These are phyloP conservation scores for Bathynomus jamesi DNA, from an alignment of 1,140 invertebrate species.

Conservation along the genomic window DNA sequence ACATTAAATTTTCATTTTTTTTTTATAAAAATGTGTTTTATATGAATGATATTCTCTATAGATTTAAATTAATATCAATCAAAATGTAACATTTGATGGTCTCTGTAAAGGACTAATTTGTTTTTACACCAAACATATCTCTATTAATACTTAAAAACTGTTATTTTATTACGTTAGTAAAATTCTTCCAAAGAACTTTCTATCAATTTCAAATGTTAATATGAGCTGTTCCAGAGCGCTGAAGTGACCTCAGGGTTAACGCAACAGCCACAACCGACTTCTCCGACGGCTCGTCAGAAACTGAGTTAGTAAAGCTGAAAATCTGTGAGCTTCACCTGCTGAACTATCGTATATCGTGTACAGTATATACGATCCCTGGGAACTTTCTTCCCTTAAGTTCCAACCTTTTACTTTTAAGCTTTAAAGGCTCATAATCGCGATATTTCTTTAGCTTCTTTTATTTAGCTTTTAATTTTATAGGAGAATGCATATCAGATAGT, in stretches of 20 bases:
- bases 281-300: background rate
- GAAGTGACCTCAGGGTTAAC: too few species aligned
- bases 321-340: background rate
- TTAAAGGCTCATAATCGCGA: too few species aligned
- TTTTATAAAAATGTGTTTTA: background rate
- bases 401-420: too few species aligned
- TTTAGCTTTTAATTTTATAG: too few species aligned
- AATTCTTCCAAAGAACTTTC: background rate
- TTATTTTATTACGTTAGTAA: background rate
- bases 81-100: too few species aligned
- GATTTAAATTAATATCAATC: too few species aligned
- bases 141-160: background rate
- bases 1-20: background rate
- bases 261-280: background rate
- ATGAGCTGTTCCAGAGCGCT: background rate
- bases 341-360: background rate
- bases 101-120: too few species aligned
- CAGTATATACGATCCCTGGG: too few species aligned
- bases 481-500: too few species aligned
- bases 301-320: background rate
- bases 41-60: too few species aligned
- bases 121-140: background rate
- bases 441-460: too few species aligned
- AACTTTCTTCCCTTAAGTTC: too few species aligned
- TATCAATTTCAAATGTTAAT: background rate